Percentiles rank a stretch among this genome's conserved stretches.
Conservation (phyloP, 2,113 vertebrate genomes). For the Lycaon pictus region DNA sequence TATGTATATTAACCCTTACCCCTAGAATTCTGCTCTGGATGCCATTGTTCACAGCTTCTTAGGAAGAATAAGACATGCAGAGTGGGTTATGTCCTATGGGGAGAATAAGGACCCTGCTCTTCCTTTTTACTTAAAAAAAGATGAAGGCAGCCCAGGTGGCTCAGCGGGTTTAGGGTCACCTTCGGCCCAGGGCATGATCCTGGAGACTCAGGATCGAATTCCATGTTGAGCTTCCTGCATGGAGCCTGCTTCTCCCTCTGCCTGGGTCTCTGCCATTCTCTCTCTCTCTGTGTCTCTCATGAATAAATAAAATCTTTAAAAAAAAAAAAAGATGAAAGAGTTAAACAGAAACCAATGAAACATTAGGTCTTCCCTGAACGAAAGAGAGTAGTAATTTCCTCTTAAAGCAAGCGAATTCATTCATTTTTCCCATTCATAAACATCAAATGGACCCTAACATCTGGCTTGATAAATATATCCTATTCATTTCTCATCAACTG, state of each 20-base stretch:
- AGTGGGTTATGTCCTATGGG: neutral
- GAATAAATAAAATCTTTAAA: too few relatives aligned
- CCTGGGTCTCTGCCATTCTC: too few relatives aligned
- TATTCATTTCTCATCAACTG: conserved; percentile 26
- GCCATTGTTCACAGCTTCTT: neutral
- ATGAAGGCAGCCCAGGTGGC: neutral
- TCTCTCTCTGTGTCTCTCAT: too few relatives aligned
- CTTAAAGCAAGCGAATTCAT: neutral
- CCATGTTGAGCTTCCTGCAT: too few relatives aligned
- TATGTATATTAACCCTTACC: neutral
- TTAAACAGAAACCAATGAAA: conserved; percentile 37
- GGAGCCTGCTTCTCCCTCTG: too few relatives aligned
- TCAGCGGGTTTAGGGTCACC: too few relatives aligned
- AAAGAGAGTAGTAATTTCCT: conserved; percentile 28
- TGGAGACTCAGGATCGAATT: too few relatives aligned
- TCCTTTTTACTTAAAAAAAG: conserved; percentile 6
- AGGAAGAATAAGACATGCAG: neutral
- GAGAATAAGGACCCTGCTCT: neutral
- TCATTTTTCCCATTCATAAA: conserved; percentile 33
- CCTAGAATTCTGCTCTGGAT: neutral
- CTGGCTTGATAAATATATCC: conserved; percentile 51
- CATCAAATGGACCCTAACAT: neutral
- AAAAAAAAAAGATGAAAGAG: neutral
- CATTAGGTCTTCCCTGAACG: neutral
- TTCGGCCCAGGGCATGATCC: too few relatives aligned